Percentiles rank a stretch among this genome's conserved stretches.
phyloP scores from a whole-genome alignment of 2,888 invertebrate species.

The Agrochola litura region DNA sequence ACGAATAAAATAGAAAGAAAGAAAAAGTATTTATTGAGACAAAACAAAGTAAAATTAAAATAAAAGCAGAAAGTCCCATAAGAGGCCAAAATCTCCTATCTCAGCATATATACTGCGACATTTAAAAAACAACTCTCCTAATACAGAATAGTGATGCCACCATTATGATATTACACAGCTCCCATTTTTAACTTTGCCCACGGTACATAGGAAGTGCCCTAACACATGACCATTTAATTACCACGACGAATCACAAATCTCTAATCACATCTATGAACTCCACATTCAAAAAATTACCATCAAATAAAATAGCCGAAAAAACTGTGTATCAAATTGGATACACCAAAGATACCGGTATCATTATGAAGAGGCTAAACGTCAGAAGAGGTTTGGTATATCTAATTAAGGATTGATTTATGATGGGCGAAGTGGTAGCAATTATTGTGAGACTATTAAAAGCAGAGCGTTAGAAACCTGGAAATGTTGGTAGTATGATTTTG shows the following conservation, averaged over 20 bases:
- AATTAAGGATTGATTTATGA: slow-evolving; percentile 82
- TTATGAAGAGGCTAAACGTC: slow-evolving; percentile 69
- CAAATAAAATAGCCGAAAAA: slow-evolving; percentile 65
- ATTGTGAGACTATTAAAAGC: slow-evolving; percentile 74
- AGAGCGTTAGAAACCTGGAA: slow-evolving; percentile 66
- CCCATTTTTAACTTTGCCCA: not conserved
- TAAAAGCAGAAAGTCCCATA: too few relatives aligned
- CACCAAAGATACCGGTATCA: slow-evolving; percentile 67
- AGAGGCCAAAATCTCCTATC: too few relatives aligned
- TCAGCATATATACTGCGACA: too few relatives aligned
- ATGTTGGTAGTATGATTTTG: slow-evolving; percentile 40
- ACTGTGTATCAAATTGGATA: slow-evolving; percentile 62
- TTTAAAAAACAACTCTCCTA: too few relatives aligned
- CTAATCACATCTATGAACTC: slow-evolving; percentile 53
- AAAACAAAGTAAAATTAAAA: too few relatives aligned
- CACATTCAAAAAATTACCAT: slow-evolving; percentile 53
- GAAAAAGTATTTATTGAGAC: too few relatives aligned
- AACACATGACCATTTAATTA: slow-evolving; percentile 24
- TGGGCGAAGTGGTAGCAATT: slow-evolving; percentile 78
- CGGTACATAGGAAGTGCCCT: slow-evolving; percentile 20
- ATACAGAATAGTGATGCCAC: too few relatives aligned
- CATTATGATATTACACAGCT: not conserved
- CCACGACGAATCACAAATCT: slow-evolving; percentile 55
- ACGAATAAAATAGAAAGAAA: too few relatives aligned
- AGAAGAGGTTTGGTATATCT: slow-evolving; percentile 74